Base-by-base conservation (phyloP, 2,797 vertebrate species). In the Arrhamphus sclerolepis region DNA sequence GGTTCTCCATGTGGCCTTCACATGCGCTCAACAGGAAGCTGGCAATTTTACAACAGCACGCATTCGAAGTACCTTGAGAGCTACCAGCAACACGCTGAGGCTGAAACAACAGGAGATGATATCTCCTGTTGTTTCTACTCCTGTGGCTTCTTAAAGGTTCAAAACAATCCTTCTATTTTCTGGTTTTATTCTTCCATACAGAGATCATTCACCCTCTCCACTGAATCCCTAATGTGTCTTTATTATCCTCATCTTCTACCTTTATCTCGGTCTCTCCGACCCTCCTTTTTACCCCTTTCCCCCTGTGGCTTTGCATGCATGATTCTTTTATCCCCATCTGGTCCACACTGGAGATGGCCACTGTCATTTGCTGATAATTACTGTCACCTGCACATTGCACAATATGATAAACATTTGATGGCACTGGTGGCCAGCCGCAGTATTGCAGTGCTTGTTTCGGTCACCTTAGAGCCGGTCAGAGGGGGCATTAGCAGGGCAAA, bases 321-420 rank as follows among this genome's bases (percentile, higher is more conserved):
- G 94, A 93, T 93, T 94, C 94, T 92, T 88, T 88, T 86, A 75
- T 92, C 81, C 70, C 95, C 95, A 94, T 96, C 94, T 96, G 95
- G 92, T 92, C 88, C 90, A 84, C 81, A 89, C 86, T 91, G 91
- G 78, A 75, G 84, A 93, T 92, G 88, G 86, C 90, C 90, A 89
- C 93, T 93, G 93, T 95, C 94, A 93, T 94, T 93, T 94, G 93
- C 93, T 92, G 86, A 90, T 95, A 93, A 95, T 94, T 94, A 95
- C 92, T 94, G 94, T 95, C 95, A 96, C 95, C 95, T 96, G 95
- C 93, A 90, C 82, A 60, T 82, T 80, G 88, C 91, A 82, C 85
- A 59, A 76, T 80, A 83, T 82, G 72, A 82, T 92, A 92, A 86
- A 91, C 90, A 93, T 91, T 87, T 89, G 80, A 80, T 72, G 61